Evolutionary conservation across 2,888 invertebrate genomes (phyloP), one percentile per base, ranked within the genome.

Genomic region (Urechis unicinctus): DNA sequence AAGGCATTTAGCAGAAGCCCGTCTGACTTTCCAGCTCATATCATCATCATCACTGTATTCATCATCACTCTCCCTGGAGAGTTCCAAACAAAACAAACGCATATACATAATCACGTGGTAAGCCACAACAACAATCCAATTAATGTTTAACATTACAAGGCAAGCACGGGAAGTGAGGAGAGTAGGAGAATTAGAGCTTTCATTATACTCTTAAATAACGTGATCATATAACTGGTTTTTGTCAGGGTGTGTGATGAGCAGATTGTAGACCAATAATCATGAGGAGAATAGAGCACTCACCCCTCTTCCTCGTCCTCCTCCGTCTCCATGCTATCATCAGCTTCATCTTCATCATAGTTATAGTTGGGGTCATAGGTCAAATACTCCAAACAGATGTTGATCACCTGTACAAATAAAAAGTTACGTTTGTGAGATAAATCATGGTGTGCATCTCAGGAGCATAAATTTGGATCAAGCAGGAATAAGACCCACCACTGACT

Each of bases 21-120:
- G 85, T 41, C 98, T 83, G 9, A 83, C 82, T 83, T 97, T 96
- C 97, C 98, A 99, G 59, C 94, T 94, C 90, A 98, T 93, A 75
- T 98, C 98, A 75, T 99, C 98, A 78, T 98, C 98, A 78, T 98
- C 98, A 48, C 95, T 95, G 77, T 97, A 98, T 71, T 96, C 96
- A 71, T 94, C 92, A 65, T 92, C 91, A 63, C 74, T 52, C 28
- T 24, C 36, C 9, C 36, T 36, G 36, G n/a, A n/a, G n/a, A 36
- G 36, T 36, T 17, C 9, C 9, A 36, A 13, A 36, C 36, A 17
- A 17, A 36, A 36, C 17, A 36, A 36, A n/a, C n/a, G n/a, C n/a
- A n/a, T n/a, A n/a, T n/a, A n/a, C n/a, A n/a, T n/a, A n/a, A n/a
- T n/a, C n/a, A n/a, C n/a, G n/a, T n/a, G n/a, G n/a, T n/a, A n/a